Conservation (phyloP, 2,888 invertebrate species). For the Ochropleura plecta region DNA sequence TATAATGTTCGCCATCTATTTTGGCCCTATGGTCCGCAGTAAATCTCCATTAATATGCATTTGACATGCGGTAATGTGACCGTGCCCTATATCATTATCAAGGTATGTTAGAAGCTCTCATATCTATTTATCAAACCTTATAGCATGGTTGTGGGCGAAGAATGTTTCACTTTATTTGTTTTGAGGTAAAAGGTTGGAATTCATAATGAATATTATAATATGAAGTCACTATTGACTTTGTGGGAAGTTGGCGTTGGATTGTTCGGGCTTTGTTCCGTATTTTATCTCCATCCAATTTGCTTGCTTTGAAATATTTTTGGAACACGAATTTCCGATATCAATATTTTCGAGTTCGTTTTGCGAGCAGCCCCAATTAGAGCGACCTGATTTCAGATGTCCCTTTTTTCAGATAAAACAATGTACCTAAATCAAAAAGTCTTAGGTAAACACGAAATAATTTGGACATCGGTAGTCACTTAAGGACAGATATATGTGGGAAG, state of each 20-base stretch:
- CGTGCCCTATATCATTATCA: constrained; percentile 67
- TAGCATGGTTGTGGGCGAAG: constrained; percentile 43
- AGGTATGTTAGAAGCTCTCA: constrained; percentile 39
- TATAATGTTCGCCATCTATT: constrained; percentile 43
- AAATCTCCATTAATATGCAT: constrained; percentile 71
- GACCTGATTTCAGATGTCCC: constrained; percentile 35
- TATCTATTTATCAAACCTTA: constrained; percentile 56
- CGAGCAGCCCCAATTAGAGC: constrained; percentile 29
- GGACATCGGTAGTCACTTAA: constrained; percentile 60
- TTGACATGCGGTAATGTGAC: constrained; percentile 66
- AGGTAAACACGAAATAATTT: constrained; percentile 51
- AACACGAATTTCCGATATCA: constrained; percentile 16
- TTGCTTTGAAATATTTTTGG: constrained; percentile 12
- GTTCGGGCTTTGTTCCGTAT: constrained; percentile 6
- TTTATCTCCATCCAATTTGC: constrained; percentile 18
- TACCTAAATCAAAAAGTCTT: constrained; percentile 54
- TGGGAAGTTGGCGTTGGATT: constrained; percentile 23
- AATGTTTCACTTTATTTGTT: constrained; percentile 55
- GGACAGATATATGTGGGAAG: constrained; percentile 61
- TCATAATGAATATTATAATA: constrained; percentile 37
- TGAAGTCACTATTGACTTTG: constrained; percentile 27
- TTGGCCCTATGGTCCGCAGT: constrained; percentile 52
- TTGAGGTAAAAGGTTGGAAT: constrained; percentile 49
- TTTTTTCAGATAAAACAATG: constrained; percentile 33
- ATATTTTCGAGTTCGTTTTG: constrained; percentile 20